Base-by-base conservation (phyloP, 2,113 vertebrate genomes). In the Microcebus tavaratra region DNA sequence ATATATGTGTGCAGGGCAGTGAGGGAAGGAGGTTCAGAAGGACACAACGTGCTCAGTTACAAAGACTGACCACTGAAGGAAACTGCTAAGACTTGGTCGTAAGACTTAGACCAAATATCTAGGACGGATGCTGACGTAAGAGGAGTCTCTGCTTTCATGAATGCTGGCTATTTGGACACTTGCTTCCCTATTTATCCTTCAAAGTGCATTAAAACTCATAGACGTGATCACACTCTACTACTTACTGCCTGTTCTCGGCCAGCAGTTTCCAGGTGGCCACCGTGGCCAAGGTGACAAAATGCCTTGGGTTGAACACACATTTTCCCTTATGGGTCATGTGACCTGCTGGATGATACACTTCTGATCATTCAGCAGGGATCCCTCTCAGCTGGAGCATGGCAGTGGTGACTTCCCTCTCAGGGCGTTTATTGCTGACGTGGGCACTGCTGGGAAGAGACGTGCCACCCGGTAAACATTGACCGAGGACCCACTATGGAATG, bases 401-500 rank as follows among this genome's bases (percentile, higher is more conserved):
- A 39, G 34, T 0, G 2, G 79, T 42, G 39, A 45, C 34, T 50
- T 92, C 53, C 13, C 36, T 36, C 8, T 39, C 2, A 0, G 7
- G n/a, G 48, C 9, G 8, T 81, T 79, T 18, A 6, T 59, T 2
- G 18, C 61, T 3, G 6, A 0, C 23, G 1, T 4, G 67, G 21
- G 45, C 31, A 1, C 59, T 9, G 0, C 25, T 25, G 36, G 72
- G 72, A 67, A 67, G 72, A 67, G 31, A 6, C 45, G 18, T 9
- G 8, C 42, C 42, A 17, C 73, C 45, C 53, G 8, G 15, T 1
- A 34, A 53, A 8, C 6, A 2, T 11, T 25, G 20, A 3, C 78
- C 1, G 34, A 67, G 25, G 45, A 72, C n/a, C 9, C 6, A 1
- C 8, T 0, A 27, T 1, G 8, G 15, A 53, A 53, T 34, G 27